These are phyloP conservation scores for Littorina saxatilis DNA, from an alignment of 1,140 invertebrate species.

Conservation along the genomic window DNA sequence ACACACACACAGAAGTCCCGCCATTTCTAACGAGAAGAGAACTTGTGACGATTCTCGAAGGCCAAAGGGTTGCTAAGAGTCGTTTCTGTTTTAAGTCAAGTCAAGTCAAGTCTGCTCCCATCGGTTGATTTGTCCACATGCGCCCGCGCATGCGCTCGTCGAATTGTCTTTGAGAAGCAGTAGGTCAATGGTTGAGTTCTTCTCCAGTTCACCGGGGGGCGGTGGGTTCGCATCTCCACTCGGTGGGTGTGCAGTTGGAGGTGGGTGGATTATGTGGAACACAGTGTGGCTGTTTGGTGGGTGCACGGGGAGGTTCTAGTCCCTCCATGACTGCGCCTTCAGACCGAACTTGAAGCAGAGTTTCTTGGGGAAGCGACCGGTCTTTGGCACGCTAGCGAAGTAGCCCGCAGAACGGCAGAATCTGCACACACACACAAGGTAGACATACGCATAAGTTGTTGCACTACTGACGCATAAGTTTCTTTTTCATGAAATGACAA, in stretches of 20 bases:
- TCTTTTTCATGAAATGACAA: neutral
- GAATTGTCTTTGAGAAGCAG: neutral
- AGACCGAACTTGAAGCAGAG: conserved; percentile 77
- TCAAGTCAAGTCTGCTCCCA: neutral
- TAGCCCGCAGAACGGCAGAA: conserved; percentile 66
- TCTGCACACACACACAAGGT: conserved; percentile 53
- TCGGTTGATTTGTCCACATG: neutral
- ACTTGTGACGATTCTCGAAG: no score
- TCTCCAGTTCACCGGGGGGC: neutral
- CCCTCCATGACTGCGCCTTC: conserved; percentile 48
- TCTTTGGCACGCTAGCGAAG: conserved; percentile 76
- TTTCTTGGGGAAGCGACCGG: conserved; percentile 78
- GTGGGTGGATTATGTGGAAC: no score
- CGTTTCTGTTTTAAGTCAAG: no score
- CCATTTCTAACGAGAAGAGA: no score
- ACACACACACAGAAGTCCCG: no score
- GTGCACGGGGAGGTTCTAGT: conserved; percentile 22
- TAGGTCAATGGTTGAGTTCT: neutral
- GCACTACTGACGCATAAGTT: no score
- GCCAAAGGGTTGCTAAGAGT: no score
- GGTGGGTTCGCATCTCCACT: no score
- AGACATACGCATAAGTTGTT: no score
- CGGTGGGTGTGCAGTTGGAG: neutral
- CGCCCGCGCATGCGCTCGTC: no score
- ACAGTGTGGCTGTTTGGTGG: no score